Evolutionary conservation across 2,113 vertebrate species (phyloP).

Genomic region (Hemiprocne comata): DNA sequence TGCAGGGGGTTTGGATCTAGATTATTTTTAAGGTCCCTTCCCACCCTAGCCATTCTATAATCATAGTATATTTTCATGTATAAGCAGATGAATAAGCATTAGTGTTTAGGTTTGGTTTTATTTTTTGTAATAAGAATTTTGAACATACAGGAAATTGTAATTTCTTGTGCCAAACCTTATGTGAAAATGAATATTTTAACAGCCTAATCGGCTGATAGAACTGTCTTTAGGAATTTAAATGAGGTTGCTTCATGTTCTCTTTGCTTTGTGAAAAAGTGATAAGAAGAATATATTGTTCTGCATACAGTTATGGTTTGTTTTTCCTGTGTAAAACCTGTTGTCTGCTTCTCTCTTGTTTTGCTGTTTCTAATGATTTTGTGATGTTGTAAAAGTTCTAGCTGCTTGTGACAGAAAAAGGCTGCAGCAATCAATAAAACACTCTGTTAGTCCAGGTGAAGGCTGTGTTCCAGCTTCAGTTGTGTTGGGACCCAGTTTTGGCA

Average conservation of each 20-base stretch:
- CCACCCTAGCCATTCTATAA: too few relatives aligned
- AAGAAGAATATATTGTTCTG: not conserved
- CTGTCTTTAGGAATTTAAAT: not conserved
- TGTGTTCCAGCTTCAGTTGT: not conserved
- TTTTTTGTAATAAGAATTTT: not conserved
- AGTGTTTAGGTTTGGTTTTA: not conserved
- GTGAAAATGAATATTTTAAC: not conserved
- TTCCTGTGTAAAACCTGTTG: not conserved
- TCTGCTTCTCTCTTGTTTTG: not conserved
- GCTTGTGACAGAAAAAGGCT: not conserved
- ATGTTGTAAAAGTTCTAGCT: not conserved
- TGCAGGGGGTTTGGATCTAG: too few relatives aligned
- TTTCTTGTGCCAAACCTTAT: not conserved
- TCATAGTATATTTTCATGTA: not conserved
- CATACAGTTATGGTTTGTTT: not conserved
- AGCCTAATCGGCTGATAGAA: not conserved
- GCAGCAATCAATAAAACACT: not conserved
- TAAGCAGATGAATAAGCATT: not conserved
- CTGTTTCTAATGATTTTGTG: not conserved
- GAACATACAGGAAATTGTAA: not conserved
- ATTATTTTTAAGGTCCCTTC: too few relatives aligned
- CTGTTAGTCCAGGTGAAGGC: not conserved
- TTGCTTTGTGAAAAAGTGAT: not conserved
- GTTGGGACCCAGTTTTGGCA: not conserved
- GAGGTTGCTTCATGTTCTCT: not conserved